Conservation (phyloP, 2,888 invertebrate genomes). For the Abrostola triplasia region DNA sequence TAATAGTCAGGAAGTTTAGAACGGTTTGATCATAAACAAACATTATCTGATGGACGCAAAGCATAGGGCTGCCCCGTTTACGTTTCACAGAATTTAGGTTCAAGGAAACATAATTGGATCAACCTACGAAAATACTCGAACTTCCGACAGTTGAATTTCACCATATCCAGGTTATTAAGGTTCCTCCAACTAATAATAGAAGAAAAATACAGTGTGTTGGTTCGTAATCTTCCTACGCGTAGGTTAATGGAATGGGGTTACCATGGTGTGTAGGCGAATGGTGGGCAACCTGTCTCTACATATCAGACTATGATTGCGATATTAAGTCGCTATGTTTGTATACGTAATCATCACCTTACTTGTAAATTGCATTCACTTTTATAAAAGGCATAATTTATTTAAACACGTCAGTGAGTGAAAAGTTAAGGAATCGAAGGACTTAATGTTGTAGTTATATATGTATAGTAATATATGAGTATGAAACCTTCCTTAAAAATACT, state of each 20-base stretch:
- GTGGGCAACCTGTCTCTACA: conserved; percentile 28
- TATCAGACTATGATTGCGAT: conserved; percentile 17
- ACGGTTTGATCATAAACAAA: conserved; percentile 65
- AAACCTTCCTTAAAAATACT: too few species aligned
- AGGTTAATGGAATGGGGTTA: conserved; percentile 36
- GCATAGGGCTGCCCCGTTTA: conserved; percentile 47
- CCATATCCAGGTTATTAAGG: conserved; percentile 35
- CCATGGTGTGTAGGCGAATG: conserved; percentile 34
- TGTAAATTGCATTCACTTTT: too few species aligned
- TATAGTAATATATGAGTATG: too few species aligned
- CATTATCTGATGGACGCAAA: conserved; percentile 60
- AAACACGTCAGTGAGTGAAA: too few species aligned
- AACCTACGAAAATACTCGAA: conserved; percentile 13
- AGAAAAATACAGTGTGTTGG: conserved; percentile 15
- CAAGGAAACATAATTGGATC: conserved; percentile 26
- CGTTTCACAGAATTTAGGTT: conserved; percentile 32
- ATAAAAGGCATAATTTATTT: too few species aligned
- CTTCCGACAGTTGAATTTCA: conserved; percentile 24
- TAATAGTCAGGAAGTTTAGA: conserved; percentile 61
- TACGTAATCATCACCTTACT: not conserved
- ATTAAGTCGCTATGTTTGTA: conserved; percentile 11
- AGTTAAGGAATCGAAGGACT: too few species aligned
- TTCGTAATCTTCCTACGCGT: conserved; percentile 38
- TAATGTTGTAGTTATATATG: too few species aligned
- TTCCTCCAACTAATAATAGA: conserved; percentile 12